Base-by-base conservation (phyloP, 2,888 invertebrate genomes). In the Augiades crinisus region DNA sequence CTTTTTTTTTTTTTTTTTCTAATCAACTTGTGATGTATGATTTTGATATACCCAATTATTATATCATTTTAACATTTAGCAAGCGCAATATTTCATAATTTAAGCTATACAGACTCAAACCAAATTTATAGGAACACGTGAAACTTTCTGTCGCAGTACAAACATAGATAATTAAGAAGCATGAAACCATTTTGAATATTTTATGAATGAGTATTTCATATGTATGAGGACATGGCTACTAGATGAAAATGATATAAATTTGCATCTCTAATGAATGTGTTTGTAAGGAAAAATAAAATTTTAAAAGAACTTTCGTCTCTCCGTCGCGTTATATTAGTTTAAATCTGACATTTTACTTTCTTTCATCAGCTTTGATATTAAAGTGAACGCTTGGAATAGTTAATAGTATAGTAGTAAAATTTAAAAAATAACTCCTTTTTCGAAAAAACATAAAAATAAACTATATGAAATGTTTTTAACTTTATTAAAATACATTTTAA, bases 121-220 rank as follows among this genome's bases (percentile, higher is more conserved):
- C 60, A 61, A 67, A 60, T 59, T 68, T 68, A 59, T 64, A 70
- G 54, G 57, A 56, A 65, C 73, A 68, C 69, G 64, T 69, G 64
- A 70, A 81, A 82, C 74, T 80, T 81, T 83, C 67, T 68, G 64
- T 58, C 73, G 59, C 60, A 79, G 74, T 75, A 83, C 82, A 85
- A 86, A 84, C 80, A 80, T 70, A 68, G 78, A 83, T 86, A 88
- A 88, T 88, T 88, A 85, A 80, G 86, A 77, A 85, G 77, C 78
- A 78, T 81, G 81, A 84, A 85, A 83, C 84, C 83, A 81, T 81
- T 87, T 85, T 86, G 85, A 88, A 88, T 88, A 84, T 82, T 82
- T 83, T 80, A 83, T 78, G 81, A 82, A 82, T 78, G 81, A 81
- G 81, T 77, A 82, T 82, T 86, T 84, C 82, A 86, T 85, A 85